Evolutionary conservation across 1,140 invertebrate species (phyloP).

Genomic region (Cotesia typhae): DNA sequence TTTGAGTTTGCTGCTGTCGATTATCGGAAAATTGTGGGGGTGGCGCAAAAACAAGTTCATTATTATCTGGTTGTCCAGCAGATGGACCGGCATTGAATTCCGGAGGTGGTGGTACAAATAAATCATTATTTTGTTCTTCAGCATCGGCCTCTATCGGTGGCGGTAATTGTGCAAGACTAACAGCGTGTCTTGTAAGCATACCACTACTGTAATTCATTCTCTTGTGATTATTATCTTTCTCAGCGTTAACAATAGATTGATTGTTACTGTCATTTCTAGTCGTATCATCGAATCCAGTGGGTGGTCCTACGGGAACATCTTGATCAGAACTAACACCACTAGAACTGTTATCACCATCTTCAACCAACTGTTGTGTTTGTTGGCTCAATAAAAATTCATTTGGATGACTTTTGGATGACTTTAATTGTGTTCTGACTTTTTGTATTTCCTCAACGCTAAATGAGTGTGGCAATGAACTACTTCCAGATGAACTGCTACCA

Average conservation of each 20-base stretch:
- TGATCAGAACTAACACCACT: slow-evolving; percentile 88
- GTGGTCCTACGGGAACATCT: slow-evolving; percentile 69
- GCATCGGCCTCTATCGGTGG: slow-evolving; percentile 81
- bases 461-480: slow-evolving; percentile 81
- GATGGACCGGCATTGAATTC: slow-evolving; percentile 72
- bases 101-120: slow-evolving; percentile 81
- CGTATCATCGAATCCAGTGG: slow-evolving; percentile 62
- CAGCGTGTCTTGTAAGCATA: slow-evolving; percentile 73
- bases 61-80: slow-evolving; percentile 54
- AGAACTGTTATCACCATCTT: slow-evolving; percentile 87
- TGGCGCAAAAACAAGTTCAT: slow-evolving; percentile 71
- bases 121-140: slow-evolving; percentile 72
- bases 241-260: slow-evolving; percentile 50
- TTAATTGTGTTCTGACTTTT: slow-evolving; percentile 82
- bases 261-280: slow-evolving; percentile 51
- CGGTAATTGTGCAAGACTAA: slow-evolving; percentile 81
- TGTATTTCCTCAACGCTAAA: slow-evolving; percentile 89
- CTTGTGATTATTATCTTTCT: slow-evolving; percentile 54
- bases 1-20: slow-evolving; percentile 46
- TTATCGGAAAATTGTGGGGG: slow-evolving; percentile 78
- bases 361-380: slow-evolving; percentile 66
- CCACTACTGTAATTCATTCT: slow-evolving; percentile 61
- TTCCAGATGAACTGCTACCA: slow-evolving; percentile 72
- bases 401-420: slow-evolving; percentile 85
- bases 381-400: slow-evolving; percentile 75